Conservation (phyloP, 1,140 invertebrate genomes). For the Pseudomyrmex pallidus region DNA sequence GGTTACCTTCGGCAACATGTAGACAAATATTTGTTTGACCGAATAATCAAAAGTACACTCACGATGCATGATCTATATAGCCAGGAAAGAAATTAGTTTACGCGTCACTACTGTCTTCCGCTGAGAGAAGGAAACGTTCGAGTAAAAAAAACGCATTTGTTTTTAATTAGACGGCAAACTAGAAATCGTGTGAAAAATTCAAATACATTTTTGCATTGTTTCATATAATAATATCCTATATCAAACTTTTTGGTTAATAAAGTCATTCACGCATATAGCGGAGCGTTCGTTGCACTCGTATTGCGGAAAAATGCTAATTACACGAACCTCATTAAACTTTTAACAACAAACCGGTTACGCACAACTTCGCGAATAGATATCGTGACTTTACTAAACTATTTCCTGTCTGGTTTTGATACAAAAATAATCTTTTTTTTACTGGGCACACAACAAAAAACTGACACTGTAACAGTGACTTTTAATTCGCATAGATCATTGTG, state of each 20-base stretch:
- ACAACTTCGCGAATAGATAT: constrained; percentile 8
- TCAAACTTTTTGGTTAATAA: constrained; percentile 9
- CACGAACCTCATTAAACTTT: constrained; percentile 35
- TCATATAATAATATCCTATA: constrained; percentile 17
- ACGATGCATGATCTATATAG: not conserved
- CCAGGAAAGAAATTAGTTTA: not conserved
- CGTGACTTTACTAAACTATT: constrained; percentile 20
- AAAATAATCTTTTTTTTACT: not conserved
- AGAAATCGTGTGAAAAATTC: not conserved
- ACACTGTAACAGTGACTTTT: not conserved
- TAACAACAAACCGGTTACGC: constrained; percentile 27
- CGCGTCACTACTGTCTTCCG: not conserved
- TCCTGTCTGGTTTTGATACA: constrained; percentile 36
- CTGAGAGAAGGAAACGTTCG: not conserved
- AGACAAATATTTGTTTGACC: constrained; percentile 31
- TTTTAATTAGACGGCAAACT: not conserved
- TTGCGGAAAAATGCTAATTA: constrained; percentile 21
- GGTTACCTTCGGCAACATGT: not conserved
- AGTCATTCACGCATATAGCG: not conserved
- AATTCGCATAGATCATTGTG: constrained; percentile 7
- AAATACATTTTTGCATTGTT: not conserved
- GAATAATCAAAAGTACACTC: constrained; percentile 10
- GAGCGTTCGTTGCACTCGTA: constrained; percentile 1
- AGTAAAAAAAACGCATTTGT: not conserved
- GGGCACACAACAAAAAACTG: not conserved